These are phyloP conservation scores for Prenolepis imparis DNA, from an alignment of 2,888 invertebrate species.

Conservation along the genomic window DNA sequence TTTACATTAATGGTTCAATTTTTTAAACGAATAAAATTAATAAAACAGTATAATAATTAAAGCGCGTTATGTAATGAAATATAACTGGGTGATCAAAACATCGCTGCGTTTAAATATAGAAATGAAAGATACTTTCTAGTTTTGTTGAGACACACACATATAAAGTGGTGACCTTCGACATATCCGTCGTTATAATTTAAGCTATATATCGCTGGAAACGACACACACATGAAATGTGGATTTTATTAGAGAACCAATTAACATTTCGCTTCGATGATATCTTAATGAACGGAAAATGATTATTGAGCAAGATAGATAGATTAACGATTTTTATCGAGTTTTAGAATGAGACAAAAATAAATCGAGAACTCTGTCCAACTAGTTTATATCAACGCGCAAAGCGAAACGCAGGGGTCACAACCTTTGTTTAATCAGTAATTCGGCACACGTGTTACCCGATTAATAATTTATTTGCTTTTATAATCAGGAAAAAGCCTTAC, in stretches of 20 bases:
- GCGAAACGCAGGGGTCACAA: slow-evolving; percentile 44
- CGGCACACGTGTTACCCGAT: not conserved
- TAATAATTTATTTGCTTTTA: slow-evolving; percentile 27
- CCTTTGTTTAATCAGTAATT: slow-evolving; percentile 50
- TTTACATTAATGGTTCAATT: not conserved
- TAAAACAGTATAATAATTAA: not conserved
- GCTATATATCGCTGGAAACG: not conserved
- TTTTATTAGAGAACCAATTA: slow-evolving; percentile 6
- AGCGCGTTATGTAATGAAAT: not conserved
- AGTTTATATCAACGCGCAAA: not conserved
- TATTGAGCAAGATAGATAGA: not conserved
- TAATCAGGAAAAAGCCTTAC: not conserved
- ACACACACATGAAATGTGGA: not conserved
- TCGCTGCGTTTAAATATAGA: not conserved
- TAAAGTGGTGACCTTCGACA: not conserved
- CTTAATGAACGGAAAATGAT: not conserved
- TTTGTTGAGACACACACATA: not conserved
- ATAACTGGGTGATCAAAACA: not conserved
- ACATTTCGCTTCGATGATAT: not conserved
- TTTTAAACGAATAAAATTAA: not conserved
- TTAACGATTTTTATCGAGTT: not conserved
- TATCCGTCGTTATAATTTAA: not conserved
- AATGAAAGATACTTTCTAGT: not conserved
- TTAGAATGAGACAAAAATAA: slow-evolving; percentile 15
- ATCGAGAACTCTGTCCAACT: not conserved